phyloP scores from a whole-genome alignment of 1,140 invertebrate species.

The Dinoponera quadriceps region DNA sequence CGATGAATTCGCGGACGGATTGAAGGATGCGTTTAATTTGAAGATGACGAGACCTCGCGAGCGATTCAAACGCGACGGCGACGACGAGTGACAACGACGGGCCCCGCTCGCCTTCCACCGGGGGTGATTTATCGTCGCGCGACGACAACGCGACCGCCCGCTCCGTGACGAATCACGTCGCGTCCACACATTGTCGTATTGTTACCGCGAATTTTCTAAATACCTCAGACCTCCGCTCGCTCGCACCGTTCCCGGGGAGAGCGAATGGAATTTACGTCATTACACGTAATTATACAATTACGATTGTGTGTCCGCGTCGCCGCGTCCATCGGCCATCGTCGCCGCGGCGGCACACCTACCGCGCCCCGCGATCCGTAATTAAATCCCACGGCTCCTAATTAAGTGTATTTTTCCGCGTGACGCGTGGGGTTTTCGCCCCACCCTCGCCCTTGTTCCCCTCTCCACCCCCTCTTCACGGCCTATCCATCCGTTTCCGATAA shows the following conservation, averaged over 20 bases:
- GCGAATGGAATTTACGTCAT: constrained; percentile 48
- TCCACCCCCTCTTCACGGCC: too few species aligned
- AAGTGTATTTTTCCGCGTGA: constrained; percentile 4
- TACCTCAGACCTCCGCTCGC: not conserved
- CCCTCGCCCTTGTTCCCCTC: too few species aligned
- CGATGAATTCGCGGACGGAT: not conserved
- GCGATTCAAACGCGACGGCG: not conserved
- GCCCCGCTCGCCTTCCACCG: not conserved
- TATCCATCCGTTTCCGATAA: too few species aligned
- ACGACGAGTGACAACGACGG: not conserved
- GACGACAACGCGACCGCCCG: not conserved
- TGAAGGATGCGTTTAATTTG: not conserved
- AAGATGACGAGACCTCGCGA: not conserved
- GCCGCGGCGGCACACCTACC: too few species aligned
- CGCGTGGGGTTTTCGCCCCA: too few species aligned
- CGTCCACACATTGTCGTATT: constrained; percentile 25
- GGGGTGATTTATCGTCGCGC: constrained; percentile 18
- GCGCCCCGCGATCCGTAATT: constrained; percentile 12
- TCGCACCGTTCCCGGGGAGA: not conserved
- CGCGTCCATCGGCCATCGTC: not conserved
- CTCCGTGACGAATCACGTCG: not conserved
- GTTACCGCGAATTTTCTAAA: constrained; percentile 46
- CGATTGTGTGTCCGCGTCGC: constrained; percentile 9
- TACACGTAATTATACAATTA: constrained; percentile 49
- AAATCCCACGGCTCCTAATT: constrained; percentile 11